These are phyloP conservation scores for Hemibagrus guttatus DNA, from an alignment of 2,797 vertebrate genomes.

Conservation along the genomic window DNA sequence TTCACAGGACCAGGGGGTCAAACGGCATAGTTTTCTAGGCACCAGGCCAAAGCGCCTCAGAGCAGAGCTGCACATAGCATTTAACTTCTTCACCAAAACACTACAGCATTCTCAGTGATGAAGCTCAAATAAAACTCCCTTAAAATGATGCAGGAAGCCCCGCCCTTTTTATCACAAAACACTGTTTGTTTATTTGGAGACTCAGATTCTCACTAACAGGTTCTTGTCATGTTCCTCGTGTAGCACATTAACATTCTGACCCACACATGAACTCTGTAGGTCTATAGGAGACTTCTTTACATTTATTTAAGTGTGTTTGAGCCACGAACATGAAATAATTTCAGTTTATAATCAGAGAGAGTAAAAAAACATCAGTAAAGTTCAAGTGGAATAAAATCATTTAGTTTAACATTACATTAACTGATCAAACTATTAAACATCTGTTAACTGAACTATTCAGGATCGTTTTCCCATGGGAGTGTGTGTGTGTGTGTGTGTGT, in stretches of 20 bases:
- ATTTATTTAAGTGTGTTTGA: neutral
- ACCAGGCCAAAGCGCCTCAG: constrained; percentile 6
- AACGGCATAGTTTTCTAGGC: constrained; percentile 52
- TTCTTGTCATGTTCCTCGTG: neutral
- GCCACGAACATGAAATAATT: neutral
- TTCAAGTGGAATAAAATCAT: neutral
- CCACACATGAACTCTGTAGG: neutral
- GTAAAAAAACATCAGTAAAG: neutral
- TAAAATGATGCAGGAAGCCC: neutral
- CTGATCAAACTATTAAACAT: neutral
- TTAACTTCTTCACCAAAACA: neutral
- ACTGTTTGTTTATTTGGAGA: neutral
- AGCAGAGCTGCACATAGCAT: neutral
- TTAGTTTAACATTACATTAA: neutral
- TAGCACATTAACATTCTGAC: neutral
- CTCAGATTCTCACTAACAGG: neutral
- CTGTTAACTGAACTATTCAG: neutral
- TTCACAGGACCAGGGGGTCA: constrained; percentile 57
- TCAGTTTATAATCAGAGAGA: neutral
- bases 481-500: neutral
- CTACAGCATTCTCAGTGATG: neutral
- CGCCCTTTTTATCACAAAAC: neutral
- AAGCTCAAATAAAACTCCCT: neutral
- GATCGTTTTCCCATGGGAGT: neutral
- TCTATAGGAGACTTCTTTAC: neutral